phyloP scores from a whole-genome alignment of 2,113 vertebrate genomes.

The human (Homo sapiens) region GRCh38 chr16:86287501-86288000 shows the following conservation, averaged over 20 bases:
- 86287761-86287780: neutral
- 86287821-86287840: neutral
- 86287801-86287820: neutral
- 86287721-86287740: neutral
- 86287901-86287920: neutral
- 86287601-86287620: neutral
- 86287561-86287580: rapidly evolving
- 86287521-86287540: neutral
- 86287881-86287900: neutral
- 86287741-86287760: rapidly evolving
- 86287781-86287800: neutral
- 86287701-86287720: neutral
- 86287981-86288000: no score
- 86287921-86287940: no score
- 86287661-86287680: neutral
- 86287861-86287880: neutral
- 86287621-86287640: neutral
- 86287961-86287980: no score
- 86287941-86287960: neutral
- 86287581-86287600: rapidly evolving
- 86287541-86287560: neutral
- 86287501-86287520: rapidly evolving
- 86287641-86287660: neutral
- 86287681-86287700: neutral
- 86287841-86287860: rapidly evolving